A percentile compares a stretch with the other conserved stretches of the same genome.
Evolutionary conservation across 2,113 vertebrate species (phyloP).

Genomic region (Pangasianodon gigas): DNA sequence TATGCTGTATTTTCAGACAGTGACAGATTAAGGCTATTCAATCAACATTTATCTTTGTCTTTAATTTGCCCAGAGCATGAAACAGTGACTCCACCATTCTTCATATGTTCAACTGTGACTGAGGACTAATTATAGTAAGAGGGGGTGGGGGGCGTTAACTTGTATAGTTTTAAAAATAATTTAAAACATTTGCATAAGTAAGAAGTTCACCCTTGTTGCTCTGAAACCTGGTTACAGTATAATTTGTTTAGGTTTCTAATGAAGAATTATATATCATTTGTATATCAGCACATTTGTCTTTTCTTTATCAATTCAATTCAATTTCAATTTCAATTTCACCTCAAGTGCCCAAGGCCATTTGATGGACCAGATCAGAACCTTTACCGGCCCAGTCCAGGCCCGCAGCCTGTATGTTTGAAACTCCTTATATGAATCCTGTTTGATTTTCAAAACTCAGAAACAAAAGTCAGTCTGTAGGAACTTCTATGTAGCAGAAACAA

Average conservation of each 20-base stretch:
- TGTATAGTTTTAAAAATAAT: too few species aligned
- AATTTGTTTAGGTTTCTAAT: not conserved
- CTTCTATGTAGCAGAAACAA: not conserved
- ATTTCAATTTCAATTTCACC: too few species aligned
- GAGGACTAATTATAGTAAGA: not conserved
- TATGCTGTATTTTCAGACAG: not conserved
- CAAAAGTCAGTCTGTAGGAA: not conserved
- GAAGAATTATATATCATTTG: not conserved
- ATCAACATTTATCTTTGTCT: not conserved
- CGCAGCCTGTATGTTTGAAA: not conserved
- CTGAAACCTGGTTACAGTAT: not conserved
- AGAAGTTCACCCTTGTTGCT: not conserved
- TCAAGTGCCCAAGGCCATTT: too few species aligned
- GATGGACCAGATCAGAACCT: not conserved
- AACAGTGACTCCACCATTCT: not conserved
- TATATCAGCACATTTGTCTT: not conserved
- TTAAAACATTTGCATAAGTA: too few species aligned
- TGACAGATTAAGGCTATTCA: not conserved
- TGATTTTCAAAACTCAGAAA: not conserved
- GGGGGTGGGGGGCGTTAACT: too few species aligned
- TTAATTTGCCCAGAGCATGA: not conserved
- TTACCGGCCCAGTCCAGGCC: too few species aligned
- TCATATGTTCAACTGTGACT: not conserved
- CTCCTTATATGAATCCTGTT: not conserved
- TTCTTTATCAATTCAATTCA: not conserved